Evolutionary conservation across 2,113 vertebrate species (phyloP), one percentile per base, ranked within the genome.

Genomic region (Dolichotis patagonum): DNA sequence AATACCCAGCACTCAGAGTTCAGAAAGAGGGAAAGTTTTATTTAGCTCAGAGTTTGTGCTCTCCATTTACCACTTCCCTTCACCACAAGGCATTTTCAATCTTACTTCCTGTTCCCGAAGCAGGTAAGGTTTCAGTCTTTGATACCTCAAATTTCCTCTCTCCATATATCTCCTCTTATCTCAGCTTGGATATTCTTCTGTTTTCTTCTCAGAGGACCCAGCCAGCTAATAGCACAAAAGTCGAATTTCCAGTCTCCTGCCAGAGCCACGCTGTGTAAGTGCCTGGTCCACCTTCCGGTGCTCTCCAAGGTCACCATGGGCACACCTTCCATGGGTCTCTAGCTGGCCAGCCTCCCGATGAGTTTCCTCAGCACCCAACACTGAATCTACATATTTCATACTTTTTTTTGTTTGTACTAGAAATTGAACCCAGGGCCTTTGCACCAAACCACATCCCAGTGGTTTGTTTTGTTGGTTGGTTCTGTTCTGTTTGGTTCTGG

Each of bases 121-220:
- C 14, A 67, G 56, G 73, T 26, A 46, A 26, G 5, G 75, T 92
- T 85, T 73, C 49, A 71, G 11, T 46, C 60, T 60, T 86, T 83
- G 19, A 54, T 84, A 43, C 11, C 9, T 35, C 87, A 65, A 0
- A 56, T 87, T 58, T 96, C 85, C 90, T 96, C 30, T 77, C 38
- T 82, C 1, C 81, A 5, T 62, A 7, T 46, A 63, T 94, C 58
- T 93, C 9, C 93, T 88, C 56, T 82, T 85, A 73, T 69, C 91
- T 92, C 71, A 73, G 24, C 56, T 56, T 54, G 60, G 83, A 91
- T 91, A 73, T 9, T 7, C n/a, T 54, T 11, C 26, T 88, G 46
- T 52, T 85, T 83, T 52, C 86, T 94, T 35, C 75, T 87, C 35
- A 91, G 60, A 88, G n/a, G 88, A 93, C 43, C 49, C 58, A 63